These are phyloP conservation scores for Eucidaris tribuloides DNA, from an alignment of 35 echinoderm and acorn worm genomes.

Conservation along the genomic window DNA sequence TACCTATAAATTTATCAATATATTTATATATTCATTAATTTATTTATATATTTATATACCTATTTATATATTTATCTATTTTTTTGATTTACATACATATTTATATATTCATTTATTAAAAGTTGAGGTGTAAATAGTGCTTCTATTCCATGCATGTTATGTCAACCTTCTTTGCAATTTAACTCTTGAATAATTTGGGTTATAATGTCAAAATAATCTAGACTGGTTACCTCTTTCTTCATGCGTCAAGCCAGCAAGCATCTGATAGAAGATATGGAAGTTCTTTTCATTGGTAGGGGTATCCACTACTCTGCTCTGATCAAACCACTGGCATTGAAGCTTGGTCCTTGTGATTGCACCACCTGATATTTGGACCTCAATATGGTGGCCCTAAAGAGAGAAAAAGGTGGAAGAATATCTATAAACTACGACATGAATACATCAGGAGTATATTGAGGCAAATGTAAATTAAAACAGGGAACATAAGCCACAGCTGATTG, in stretches of 20 bases:
- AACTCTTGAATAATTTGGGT: too few species aligned
- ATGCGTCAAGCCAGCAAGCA: conserved; percentile 80
- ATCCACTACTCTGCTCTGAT: conserved; percentile 74
- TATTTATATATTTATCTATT: too few species aligned
- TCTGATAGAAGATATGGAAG: conserved; percentile 87
- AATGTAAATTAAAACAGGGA: background rate
- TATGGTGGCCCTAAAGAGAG: conserved; percentile 72
- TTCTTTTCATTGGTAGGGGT: conserved; percentile 48
- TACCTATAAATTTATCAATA: too few species aligned
- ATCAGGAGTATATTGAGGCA: background rate
- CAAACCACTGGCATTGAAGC: conserved; percentile 82
- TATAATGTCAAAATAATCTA: too few species aligned
- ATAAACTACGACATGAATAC: background rate
- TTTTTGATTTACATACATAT: too few species aligned
- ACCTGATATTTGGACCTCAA: conserved; percentile 62
- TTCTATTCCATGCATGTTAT: too few species aligned
- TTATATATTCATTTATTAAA: too few species aligned
- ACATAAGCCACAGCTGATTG: background rate
- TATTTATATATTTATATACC: too few species aligned
- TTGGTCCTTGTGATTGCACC: conserved; percentile 68
- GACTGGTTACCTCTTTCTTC: conserved; percentile 90
- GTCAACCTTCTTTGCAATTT: too few species aligned
- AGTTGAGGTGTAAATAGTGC: too few species aligned
- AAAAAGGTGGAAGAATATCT: background rate
- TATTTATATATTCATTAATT: too few species aligned